Conservation (phyloP, 64 coral and sea anemone genomes). For the Cladopsammia gracilis region DNA sequence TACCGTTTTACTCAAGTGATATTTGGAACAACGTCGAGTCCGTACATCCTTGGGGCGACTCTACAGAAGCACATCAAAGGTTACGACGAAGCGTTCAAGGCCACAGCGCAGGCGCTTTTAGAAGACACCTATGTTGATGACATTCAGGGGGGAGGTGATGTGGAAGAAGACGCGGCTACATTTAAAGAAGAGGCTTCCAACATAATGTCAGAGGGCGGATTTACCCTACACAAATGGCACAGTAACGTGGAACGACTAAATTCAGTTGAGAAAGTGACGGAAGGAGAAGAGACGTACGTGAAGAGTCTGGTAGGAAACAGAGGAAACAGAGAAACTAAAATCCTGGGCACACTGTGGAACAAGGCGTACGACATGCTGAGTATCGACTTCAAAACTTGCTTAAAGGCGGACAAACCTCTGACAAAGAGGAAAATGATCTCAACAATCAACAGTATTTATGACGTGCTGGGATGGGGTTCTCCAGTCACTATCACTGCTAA, state of each 20-base stretch:
- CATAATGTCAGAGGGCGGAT: too few relatives aligned
- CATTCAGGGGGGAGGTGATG: too few relatives aligned
- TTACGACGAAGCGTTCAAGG: constrained; percentile 21
- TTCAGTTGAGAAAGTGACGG: too few relatives aligned
- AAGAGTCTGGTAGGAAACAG: too few relatives aligned
- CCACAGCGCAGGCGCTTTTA: constrained; percentile 7
- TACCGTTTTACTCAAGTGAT: constrained; percentile 63
- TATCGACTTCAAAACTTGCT: constrained; percentile 32
- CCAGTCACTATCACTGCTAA: constrained; percentile 63
- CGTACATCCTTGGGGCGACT: constrained; percentile 61
- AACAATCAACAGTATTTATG: constrained; percentile 51
- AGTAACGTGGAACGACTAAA: too few relatives aligned
- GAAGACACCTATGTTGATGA: too few relatives aligned
- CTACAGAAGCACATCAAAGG: constrained; percentile 41
- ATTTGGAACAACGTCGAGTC: constrained; percentile 60
- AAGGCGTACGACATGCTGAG: constrained; percentile 23
- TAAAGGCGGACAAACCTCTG: neutral
- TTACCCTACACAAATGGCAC: too few relatives aligned
- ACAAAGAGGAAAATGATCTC: constrained; percentile 53
- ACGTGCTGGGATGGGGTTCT: constrained; percentile 35
- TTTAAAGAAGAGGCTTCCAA: too few relatives aligned
- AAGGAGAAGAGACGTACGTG: too few relatives aligned
- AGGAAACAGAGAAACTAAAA: too few relatives aligned
- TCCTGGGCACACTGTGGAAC: too few relatives aligned
- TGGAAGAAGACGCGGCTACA: too few relatives aligned